Base-by-base conservation (phyloP, 2,888 invertebrate species). In the Philaethria dido region DNA sequence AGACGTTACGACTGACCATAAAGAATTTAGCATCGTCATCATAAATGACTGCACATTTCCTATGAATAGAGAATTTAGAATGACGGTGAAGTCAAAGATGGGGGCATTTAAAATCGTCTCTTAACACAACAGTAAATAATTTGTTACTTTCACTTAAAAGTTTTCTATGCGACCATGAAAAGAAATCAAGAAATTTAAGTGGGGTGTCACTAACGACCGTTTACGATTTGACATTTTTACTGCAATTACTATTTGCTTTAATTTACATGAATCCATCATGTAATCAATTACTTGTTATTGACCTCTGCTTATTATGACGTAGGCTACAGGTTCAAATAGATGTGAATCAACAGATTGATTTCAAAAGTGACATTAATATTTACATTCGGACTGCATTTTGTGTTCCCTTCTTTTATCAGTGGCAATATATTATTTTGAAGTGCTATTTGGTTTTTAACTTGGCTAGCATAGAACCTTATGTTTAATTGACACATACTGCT, bases 1-100 rank as follows among this genome's bases (percentile, higher is more conserved):
- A 62, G 64, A 29, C 25, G 42, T 62, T 62, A 44, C 61, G 50
- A 52, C 47, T 50, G 9, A 61, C 55, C 52, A 39, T 65, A 54
- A 59, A 62, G 57, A 63, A 68, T 68, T 62, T 62, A 45, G 82
- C 81, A 83, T 81, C 82, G 73, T 77, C 69, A 74, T 72, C 69
- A 61, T 45, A 62, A 65, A 52, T 70, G 68, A 65, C 54, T 54
- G 65, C 59, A 75, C 77, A 78, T 80, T 81, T 80, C 77, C 77
- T 78, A 80, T 85, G 82, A 85, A 85, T 84, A 79, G 80, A 80
- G 79, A 82, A 82, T 83, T 82, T 77, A 78, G 78, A 83, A 78
- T 79, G 83, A 82, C 80, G 76, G 77, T 70, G 74, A 77, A 81
- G 85, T 87, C 87, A 85, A 42, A 79, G 80, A 77, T 77, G 72